Percentiles rank a stretch among this genome's conserved stretches.
Conservation (phyloP, 2,888 invertebrate species). For the Drosophila sordidapex region DNA sequence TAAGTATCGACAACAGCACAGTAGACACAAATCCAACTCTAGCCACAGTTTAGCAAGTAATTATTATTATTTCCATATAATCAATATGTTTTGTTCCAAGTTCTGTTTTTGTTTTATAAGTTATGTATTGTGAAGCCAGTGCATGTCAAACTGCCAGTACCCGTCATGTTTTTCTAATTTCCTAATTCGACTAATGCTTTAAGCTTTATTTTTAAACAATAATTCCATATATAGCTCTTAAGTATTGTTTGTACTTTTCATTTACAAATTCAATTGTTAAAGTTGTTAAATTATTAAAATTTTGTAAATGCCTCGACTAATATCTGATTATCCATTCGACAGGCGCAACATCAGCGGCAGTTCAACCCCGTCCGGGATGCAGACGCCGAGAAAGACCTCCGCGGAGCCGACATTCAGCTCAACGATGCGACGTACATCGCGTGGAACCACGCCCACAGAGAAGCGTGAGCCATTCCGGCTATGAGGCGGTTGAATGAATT, state of each 20-base stretch:
- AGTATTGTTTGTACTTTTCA: slow-evolving; percentile 25
- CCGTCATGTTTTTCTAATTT: slow-evolving; percentile 10
- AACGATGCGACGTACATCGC: slow-evolving; percentile 83
- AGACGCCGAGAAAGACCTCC: slow-evolving; percentile 84
- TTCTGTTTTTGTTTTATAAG: slow-evolving; percentile 19
- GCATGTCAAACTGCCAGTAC: slow-evolving; percentile 40
- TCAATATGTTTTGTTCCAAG: slow-evolving; percentile 20
- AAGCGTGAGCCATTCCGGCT: slow-evolving; percentile 91
- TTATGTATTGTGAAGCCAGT: slow-evolving; percentile 9
- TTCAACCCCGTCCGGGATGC: slow-evolving; percentile 85
- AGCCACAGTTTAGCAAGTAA: slow-evolving; percentile 60
- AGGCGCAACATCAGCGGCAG: slow-evolving; percentile 85
- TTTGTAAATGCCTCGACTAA: slow-evolving; percentile 15
- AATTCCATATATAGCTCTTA: background rate
- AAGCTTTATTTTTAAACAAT: slow-evolving; percentile 9
- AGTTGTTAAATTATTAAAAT: background rate
- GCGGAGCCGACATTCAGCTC: slow-evolving; percentile 83
- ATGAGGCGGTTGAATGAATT: slow-evolving; percentile 84
- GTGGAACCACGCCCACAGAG: slow-evolving; percentile 84
- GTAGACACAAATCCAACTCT: slow-evolving; percentile 34
- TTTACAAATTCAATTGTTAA: slow-evolving; percentile 31
- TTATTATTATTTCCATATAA: slow-evolving; percentile 40
- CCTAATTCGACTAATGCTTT: slow-evolving; percentile 29
- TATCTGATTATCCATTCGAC: slow-evolving; percentile 5
- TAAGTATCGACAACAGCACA: slow-evolving; percentile 34